Base-by-base conservation (phyloP, 92 coral and sea anemone genomes). In the Porites lobata region DNA sequence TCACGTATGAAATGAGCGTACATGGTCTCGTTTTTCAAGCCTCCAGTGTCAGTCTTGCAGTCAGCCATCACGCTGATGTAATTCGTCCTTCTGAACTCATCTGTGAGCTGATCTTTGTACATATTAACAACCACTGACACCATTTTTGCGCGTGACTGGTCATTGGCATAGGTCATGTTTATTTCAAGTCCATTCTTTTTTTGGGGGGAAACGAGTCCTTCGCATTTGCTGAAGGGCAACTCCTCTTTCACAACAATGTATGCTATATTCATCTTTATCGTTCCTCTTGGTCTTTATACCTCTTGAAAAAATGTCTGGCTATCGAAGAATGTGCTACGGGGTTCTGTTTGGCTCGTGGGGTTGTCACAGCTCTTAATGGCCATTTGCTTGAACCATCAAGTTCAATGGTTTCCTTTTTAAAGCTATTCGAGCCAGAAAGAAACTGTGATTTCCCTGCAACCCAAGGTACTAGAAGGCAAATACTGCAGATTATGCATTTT, bases 11-110 rank as follows among this genome's bases (percentile, higher is more conserved):
- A 80, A 18, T 82, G 68, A 81, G 67, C 47, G 78, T 69, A 82
- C 57, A 88, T 82, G 57, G 88, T 82, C 83, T 88, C 88, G 50
- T 74, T 82, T 59, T 88, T 81, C 9, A 81, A 6, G 47, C 72
- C 72, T 24, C 88, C 72, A 4, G 84, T 72, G 70, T 89, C 88
- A 10, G 92, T 88, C n/a, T 87, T 83, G 22, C 92, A 83, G 32
- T 88, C 92, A 19, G 83, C 87, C 92, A 82, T 82, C 22, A 83
- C 65, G 69, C 88, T 89, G 66, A 67, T 62, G 54, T 76, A 89
- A 63, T 74, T 66, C 13, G 58, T 67, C 38, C 24, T 43, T 19
- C 56, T 82, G 52, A 81, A 8, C 38, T 88, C 88, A 14, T 24
- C 58, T 12, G 76, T 54, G 20, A 69, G 69, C 21, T 54, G 47